Evolutionary conservation across 1,140 invertebrate genomes (phyloP).

Genomic region (Caenorhabditis latens): DNA sequence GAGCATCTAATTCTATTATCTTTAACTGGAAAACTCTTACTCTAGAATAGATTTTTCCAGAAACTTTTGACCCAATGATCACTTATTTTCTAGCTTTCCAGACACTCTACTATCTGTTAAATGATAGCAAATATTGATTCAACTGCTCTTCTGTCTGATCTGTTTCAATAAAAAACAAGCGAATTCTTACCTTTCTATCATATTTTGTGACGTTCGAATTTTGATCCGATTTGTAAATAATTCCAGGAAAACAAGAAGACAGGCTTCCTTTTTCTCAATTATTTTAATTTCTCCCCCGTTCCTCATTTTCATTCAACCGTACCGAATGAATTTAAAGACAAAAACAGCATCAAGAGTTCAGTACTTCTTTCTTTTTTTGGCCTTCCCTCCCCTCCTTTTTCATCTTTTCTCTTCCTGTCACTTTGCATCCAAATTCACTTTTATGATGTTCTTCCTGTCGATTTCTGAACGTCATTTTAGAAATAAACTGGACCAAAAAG

Average conservation of each 20-base stretch:
- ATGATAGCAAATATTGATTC: background rate
- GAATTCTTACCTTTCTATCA: background rate
- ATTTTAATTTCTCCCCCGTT: background rate
- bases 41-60: background rate
- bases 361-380: background rate
- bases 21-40: no score
- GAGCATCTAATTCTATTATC: no score
- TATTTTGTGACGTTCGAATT: background rate
- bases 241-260: background rate
- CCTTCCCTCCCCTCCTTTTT: background rate
- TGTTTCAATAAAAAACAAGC: background rate
- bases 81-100: background rate
- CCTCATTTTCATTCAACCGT: background rate
- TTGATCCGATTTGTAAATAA: background rate
- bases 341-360: constrained; percentile 11
- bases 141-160: background rate
- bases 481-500: background rate
- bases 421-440: constrained; percentile 42
- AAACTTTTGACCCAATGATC: background rate
- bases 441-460: constrained; percentile 49
- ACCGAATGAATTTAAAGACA: background rate
- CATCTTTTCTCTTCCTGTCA: constrained; percentile 5
- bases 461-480: constrained; percentile 22
- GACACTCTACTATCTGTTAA: background rate
- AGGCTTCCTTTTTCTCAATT: background rate